Percentiles rank a stretch among this genome's conserved stretches.
These are phyloP conservation scores for Trissolcus brochymenae DNA, from an alignment of 2,888 invertebrate genomes.

Conservation along the genomic window DNA sequence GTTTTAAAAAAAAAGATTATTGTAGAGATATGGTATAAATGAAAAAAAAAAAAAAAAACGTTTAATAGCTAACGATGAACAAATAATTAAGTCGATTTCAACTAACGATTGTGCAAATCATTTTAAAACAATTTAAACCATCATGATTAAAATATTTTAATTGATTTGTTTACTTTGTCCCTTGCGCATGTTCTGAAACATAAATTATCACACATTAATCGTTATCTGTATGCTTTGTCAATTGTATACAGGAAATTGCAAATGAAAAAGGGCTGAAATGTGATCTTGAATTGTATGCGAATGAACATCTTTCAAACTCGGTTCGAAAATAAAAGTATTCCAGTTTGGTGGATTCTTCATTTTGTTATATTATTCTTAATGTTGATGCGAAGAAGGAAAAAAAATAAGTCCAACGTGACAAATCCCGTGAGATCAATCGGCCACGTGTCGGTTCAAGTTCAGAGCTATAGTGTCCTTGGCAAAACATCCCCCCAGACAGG, in stretches of 20 bases:
- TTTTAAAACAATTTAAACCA: too few relatives aligned
- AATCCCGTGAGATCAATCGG: slow-evolving; percentile 40
- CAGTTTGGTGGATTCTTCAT: too few relatives aligned
- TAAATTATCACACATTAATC: slow-evolving; percentile 11
- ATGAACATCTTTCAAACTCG: slow-evolving; percentile 15
- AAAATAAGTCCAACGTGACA: neutral
- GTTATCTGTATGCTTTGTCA: slow-evolving; percentile 22
- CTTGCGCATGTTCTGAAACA: neutral
- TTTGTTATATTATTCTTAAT: neutral
- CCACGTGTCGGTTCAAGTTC: slow-evolving; percentile 42
- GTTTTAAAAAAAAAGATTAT: too few relatives aligned
- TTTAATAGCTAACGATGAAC: too few relatives aligned
- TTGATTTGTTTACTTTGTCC: slow-evolving; percentile 1
- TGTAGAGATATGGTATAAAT: too few relatives aligned
- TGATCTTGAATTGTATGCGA: slow-evolving; percentile 9
- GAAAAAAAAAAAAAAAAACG: too few relatives aligned
- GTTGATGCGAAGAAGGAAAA: too few relatives aligned
- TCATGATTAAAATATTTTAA: too few relatives aligned
- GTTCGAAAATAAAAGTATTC: slow-evolving; percentile 1
- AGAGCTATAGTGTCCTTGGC: slow-evolving; percentile 49
- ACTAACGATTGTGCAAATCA: too few relatives aligned
- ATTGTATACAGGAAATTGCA: slow-evolving; percentile 27
- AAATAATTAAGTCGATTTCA: too few relatives aligned
- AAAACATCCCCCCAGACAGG: slow-evolving; percentile 58
- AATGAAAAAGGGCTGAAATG: slow-evolving; percentile 40